Percentiles rank a stretch among this genome's conserved stretches.
Conservation (phyloP, 1,140 invertebrate species). For the Fopius arisanus region DNA sequence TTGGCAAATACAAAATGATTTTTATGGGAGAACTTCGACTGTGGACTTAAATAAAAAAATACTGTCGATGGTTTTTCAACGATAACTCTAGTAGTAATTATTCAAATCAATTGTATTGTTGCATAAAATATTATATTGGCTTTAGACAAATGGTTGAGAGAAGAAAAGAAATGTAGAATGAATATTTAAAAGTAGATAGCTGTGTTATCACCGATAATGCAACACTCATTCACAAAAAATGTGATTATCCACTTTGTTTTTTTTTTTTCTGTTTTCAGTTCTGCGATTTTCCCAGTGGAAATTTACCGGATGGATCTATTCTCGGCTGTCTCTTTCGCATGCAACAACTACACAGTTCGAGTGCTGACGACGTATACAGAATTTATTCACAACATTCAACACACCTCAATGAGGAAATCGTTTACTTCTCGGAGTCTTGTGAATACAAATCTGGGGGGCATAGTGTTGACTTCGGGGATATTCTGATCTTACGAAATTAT, state of each 20-base stretch:
- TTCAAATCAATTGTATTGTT: no score
- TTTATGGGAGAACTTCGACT: background rate
- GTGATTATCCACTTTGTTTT: no score
- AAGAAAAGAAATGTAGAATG: no score
- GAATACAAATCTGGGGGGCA: slow-evolving; percentile 2
- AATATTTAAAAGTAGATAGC: no score
- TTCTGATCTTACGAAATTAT: slow-evolving; percentile 61
- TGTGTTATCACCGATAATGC: no score
- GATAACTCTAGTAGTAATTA: no score
- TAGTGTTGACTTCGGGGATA: slow-evolving; percentile 24
- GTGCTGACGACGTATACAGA: slow-evolving; percentile 46
- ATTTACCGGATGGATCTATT: slow-evolving; percentile 47
- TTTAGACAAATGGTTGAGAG: no score
- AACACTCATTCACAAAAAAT: no score
- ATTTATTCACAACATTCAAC: slow-evolving; percentile 47
- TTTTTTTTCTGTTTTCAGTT: slow-evolving; percentile 31
- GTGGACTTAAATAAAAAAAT: no score
- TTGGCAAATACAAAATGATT: background rate
- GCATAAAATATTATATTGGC: no score
- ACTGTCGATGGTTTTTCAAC: no score
- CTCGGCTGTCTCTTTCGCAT: slow-evolving; percentile 54
- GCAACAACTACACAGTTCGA: slow-evolving; percentile 50
- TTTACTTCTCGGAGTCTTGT: slow-evolving; percentile 37
- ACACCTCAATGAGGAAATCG: slow-evolving; percentile 48
- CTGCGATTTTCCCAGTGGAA: slow-evolving; percentile 45